These are phyloP conservation scores for Timema cristinae DNA, from an alignment of 2,888 invertebrate genomes.

Conservation along the genomic window DNA sequence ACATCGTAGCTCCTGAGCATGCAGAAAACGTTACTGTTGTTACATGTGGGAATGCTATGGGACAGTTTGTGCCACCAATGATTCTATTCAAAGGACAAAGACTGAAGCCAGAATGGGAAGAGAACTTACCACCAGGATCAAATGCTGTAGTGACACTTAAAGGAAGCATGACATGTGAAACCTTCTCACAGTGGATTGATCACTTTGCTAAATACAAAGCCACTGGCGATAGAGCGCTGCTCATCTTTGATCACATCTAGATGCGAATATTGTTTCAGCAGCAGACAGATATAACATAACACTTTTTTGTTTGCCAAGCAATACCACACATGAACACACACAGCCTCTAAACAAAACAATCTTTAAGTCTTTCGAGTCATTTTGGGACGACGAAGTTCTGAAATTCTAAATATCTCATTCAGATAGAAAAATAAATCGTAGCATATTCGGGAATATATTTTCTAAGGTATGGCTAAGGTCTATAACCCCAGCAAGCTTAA, in stretches of 20 bases:
- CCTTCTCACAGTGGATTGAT: slow-evolving; percentile 13
- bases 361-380: slow-evolving; percentile 4
- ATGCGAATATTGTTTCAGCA: slow-evolving; percentile 13
- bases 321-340: slow-evolving; percentile 2
- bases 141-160: slow-evolving; percentile 10
- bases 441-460: slow-evolving; percentile 10
- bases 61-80: too few species aligned
- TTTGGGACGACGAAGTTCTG: slow-evolving; percentile 12
- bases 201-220: slow-evolving; percentile 6
- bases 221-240: slow-evolving; percentile 5
- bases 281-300: slow-evolving; percentile 11
- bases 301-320: slow-evolving; percentile 13
- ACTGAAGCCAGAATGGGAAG: slow-evolving; percentile 11
- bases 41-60: too few species aligned
- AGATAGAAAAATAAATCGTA: slow-evolving; percentile 13
- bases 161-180: slow-evolving; percentile 14
- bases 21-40: too few species aligned
- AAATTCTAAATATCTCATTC: not conserved
- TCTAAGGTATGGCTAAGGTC: slow-evolving; percentile 11
- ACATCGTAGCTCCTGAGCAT: not conserved
- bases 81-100: too few species aligned
- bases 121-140: slow-evolving; percentile 13
- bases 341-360: slow-evolving; percentile 9
- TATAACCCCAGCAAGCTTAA: slow-evolving; percentile 1
- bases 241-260: slow-evolving; percentile 15